Conservation (phyloP, 1,140 invertebrate genomes). For the Ceratina calcarata region DNA sequence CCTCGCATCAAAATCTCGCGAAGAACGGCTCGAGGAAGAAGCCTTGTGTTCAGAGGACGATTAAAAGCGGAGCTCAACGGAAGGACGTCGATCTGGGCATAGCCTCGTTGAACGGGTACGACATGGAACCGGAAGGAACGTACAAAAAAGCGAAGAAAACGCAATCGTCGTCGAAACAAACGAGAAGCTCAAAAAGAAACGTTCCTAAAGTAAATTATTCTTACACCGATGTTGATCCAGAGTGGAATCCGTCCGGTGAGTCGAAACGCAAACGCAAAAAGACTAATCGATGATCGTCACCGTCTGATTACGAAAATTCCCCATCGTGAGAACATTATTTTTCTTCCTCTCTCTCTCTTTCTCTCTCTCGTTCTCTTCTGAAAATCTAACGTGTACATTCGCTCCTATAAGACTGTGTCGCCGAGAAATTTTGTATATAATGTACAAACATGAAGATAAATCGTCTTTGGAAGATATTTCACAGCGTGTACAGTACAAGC, state of each 20-base stretch:
- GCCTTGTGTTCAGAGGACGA: conserved; percentile 47
- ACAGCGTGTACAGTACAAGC: conserved; percentile 35
- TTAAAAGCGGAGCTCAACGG: conserved; percentile 49
- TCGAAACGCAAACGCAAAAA: conserved; percentile 73
- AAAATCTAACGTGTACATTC: conserved; percentile 45
- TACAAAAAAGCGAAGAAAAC: conserved; percentile 62
- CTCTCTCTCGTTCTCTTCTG: no score
- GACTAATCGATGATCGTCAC: conserved; percentile 74
- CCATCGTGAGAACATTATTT: conserved; percentile 42
- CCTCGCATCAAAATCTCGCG: conserved; percentile 45
- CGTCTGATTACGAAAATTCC: conserved; percentile 52
- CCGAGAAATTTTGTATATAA: conserved; percentile 59
- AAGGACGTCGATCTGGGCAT: conserved; percentile 40
- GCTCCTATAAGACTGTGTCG: conserved; percentile 54
- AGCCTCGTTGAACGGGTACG: conserved; percentile 43
- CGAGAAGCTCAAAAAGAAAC: conserved; percentile 73
- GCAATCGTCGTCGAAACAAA: conserved; percentile 61
- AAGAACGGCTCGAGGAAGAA: conserved; percentile 54
- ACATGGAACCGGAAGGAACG: conserved; percentile 41
- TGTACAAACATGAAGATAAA: conserved; percentile 48
- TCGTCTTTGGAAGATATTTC: conserved; percentile 37
- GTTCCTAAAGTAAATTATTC: conserved; percentile 75
- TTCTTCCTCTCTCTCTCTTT: not conserved
- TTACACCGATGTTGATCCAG: conserved; percentile 72
- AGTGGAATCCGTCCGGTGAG: conserved; percentile 71